Evolutionary conservation across 2,797 vertebrate genomes (phyloP).

Genomic region (Onychomys arenicola): DNA sequence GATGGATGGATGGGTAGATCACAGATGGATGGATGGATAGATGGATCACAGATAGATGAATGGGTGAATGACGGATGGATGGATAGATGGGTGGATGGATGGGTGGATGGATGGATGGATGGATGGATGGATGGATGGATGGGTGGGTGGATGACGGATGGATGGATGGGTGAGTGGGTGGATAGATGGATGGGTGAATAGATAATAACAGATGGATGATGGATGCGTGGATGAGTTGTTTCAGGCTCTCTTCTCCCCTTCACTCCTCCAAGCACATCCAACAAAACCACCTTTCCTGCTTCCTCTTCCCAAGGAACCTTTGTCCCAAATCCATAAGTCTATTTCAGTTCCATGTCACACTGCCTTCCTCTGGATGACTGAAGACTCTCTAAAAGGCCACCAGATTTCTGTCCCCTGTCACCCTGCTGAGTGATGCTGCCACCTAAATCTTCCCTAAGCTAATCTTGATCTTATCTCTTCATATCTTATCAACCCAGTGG

Average conservation of each 20-base stretch:
- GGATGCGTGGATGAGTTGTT: neutral
- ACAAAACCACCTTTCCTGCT: neutral
- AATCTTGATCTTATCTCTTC: constrained; percentile 57
- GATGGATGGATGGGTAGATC: neutral
- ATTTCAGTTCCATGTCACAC: neutral
- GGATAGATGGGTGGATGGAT: too few species aligned
- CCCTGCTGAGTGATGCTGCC: neutral
- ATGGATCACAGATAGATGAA: neutral
- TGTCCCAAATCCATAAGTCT: neutral
- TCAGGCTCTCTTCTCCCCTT: neutral
- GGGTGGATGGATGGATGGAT: too few species aligned
- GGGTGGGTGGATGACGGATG: rapidly evolving
- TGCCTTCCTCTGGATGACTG: neutral
- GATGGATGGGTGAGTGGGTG: neutral
- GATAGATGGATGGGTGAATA: neutral
- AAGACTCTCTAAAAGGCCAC: neutral
- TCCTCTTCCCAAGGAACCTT: neutral
- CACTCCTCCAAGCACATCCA: too few species aligned
- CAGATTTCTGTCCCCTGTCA: neutral
- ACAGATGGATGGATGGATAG: too few species aligned
- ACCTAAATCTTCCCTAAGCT: constrained; percentile 21
- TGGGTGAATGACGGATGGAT: too few species aligned
- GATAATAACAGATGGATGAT: neutral
- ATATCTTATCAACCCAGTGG: constrained; percentile 4
- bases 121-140: too few species aligned